Evolutionary conservation across 2,113 vertebrate genomes (phyloP), one percentile per base, ranked within the genome.

Genomic region (Grantiella picta): DNA sequence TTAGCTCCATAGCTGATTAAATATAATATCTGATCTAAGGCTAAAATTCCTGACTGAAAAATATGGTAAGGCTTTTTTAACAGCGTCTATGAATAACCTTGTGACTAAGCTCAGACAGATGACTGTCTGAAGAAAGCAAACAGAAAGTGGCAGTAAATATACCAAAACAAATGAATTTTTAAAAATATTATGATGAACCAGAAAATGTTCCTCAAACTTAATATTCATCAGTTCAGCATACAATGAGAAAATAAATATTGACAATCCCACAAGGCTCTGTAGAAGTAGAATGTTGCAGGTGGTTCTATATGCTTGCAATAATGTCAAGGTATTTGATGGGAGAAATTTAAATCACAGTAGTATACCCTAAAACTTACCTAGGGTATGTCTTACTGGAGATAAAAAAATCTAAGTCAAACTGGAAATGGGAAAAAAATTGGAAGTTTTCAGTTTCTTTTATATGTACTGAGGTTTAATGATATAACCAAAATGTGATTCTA

Each of bases 121-220:
- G 20, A 36, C 18, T 70, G 7, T 13, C 42, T 2, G 5, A 57
- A 25, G 24, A 91, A 81, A 36, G 12, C 5, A 88, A 86, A 60
- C 3, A 50, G 10, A 59, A 92, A 79, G 59, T 42, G 3, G 3
- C 27, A 5, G 9, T 28, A 86, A 61, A 72, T 72, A 76, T 16
- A 47, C 2, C 4, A 86, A n/a, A 72, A n/a, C 0, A 82, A n/a
- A 63, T 29, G 1, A 64, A 52, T 76, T 47, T 25, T 1, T 2
- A 17, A 38, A 83, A 73, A 40, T 27, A 10, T 33, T 54, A 36
- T 7, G 6, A 24, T 75, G 21, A 64, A 84, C 9, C 2, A 60
- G 21, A 79, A 54, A 78, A 44, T 47, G 45, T 50, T 82, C 12
- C 12, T 79, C 47, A 66, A 45, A 65, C 5, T 69, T 70, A 47